Evolutionary conservation across 2,113 vertebrate genomes (phyloP), one percentile per base, ranked within the genome.

Genomic region (Rhinopomastus cyanomelas): DNA sequence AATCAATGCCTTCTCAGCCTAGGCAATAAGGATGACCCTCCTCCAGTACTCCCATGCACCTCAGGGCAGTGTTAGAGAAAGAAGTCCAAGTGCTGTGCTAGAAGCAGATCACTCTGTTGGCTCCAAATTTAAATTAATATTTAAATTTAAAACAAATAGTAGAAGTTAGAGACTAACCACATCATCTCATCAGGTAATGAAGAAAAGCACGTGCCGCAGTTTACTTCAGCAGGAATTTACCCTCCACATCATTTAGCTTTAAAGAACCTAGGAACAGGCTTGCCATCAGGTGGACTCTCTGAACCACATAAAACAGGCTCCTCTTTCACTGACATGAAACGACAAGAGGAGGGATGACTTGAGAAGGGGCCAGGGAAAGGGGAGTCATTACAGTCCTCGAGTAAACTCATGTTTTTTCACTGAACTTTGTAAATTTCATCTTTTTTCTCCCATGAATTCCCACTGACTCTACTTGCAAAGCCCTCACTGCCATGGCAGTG

Each of bases 371-470:
- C 42, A 65, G 55, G 3, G 13, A 77, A 88, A 88, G 49, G 61
- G 49, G 29, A 72, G 37, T 62, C 23, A 69, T 93, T 91, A 44
- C 83, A 83, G 39, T 62, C 49, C 55, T 72, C 73, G 22, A 30
- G 90, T 25, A 83, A 95, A 87, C 1, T 5, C 42, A 15, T 53
- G 37, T 9, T 95, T 96, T 91, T 81, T 77, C 61, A 81, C 71
- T 57, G 52, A 87, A 66, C 72, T 67, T 79, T 84, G 81, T 76
- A 53, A 72, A 84, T 90, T 77, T 80, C 7, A 57, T 88, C 2
- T 3, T 79, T 90, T 91, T 74, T 56, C 68, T 67, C 49, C 75
- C 77, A 82, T 81, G 89, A 90, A 90, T 94, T 87, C 89, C 81
- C 64, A 62, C 37, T 73, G 59, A 29, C 34, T 94, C 8, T 53